Percentiles rank a stretch among this genome's conserved stretches.
phyloP scores from a whole-genome alignment of 1,140 invertebrate species.

The Luehdorfia chinensis region DNA sequence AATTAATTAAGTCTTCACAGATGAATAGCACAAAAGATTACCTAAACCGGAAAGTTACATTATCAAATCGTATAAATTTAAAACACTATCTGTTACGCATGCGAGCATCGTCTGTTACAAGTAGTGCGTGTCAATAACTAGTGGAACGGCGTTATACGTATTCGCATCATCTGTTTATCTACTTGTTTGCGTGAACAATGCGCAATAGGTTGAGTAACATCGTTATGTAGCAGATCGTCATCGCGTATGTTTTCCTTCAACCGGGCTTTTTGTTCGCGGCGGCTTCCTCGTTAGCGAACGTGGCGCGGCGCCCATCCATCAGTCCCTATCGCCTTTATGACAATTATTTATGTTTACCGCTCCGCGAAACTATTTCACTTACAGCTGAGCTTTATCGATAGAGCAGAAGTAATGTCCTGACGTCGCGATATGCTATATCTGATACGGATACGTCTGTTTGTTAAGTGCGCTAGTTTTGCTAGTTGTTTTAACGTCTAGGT shows the following conservation, averaged over 20 bases:
- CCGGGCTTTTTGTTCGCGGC: slow-evolving; percentile 36
- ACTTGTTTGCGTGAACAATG: slow-evolving; percentile 34
- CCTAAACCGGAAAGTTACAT: slow-evolving; percentile 24
- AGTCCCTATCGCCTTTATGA: slow-evolving; percentile 69
- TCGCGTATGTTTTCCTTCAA: slow-evolving; percentile 24
- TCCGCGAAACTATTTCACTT: slow-evolving; percentile 70
- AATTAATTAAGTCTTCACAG: not conserved
- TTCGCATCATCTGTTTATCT: slow-evolving; percentile 47
- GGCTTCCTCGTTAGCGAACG: slow-evolving; percentile 50
- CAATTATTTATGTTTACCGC: slow-evolving; percentile 73
- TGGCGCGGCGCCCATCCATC: slow-evolving; percentile 54
- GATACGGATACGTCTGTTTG: slow-evolving; percentile 74
- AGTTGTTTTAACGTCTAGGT: slow-evolving; percentile 72
- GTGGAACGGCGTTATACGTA: slow-evolving; percentile 35
- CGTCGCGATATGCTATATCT: slow-evolving; percentile 69
- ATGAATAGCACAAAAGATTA: slow-evolving; percentile 23
- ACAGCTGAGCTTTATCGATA: slow-evolving; percentile 75
- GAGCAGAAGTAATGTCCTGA: slow-evolving; percentile 68
- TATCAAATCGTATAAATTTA: slow-evolving; percentile 37
- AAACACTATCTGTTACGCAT: slow-evolving; percentile 48
- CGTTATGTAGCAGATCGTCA: slow-evolving; percentile 32
- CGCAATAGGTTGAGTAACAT: slow-evolving; percentile 42
- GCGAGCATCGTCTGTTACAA: slow-evolving; percentile 32
- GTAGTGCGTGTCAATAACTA: slow-evolving; percentile 39
- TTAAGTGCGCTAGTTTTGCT: slow-evolving; percentile 69